Evolutionary conservation across 2,113 vertebrate genomes (phyloP), one percentile per base, ranked within the genome.

Genomic region (Muntiacus reevesi): DNA sequence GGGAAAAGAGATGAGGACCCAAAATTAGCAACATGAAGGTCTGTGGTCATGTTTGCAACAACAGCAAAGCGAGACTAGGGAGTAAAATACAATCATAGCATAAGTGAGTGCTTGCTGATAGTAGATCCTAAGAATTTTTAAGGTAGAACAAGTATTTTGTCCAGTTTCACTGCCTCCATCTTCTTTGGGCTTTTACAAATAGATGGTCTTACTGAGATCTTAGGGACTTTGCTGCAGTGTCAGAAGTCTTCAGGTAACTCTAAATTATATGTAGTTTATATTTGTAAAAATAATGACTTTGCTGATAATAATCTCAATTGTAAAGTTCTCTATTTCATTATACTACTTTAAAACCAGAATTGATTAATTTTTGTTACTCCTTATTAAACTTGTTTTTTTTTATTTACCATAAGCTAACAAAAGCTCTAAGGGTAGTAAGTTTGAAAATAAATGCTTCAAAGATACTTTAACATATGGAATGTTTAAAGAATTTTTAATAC

Each of bases 401-500:
- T 89, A 87, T 87, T 95, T 57, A 88, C 33, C n/a, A 43, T 89
- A 95, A 95, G 16, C 27, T 91, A 94, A 95, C 78, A 83, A 94
- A 96, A 97, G 4, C 30, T 74, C 79, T 64, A 83, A 76, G 52
- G 59, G 59, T 84, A 96, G 19, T 97, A 28, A 92, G 21, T 95
- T 96, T 92, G 2, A 97, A 97, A 92, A 96, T 87, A 79, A 14
- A 85, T 91, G 55, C 55, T 87, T 96, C 27, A 78, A 91, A 93
- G 43, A 47, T 86, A 76, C 4, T 67, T 60, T 85, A 79, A 91
- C 30, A 82, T 59, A 62, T n/a, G 36, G 10, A 94, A n/a, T 76
- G 96, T 79, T 36, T 47, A 67, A 91, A 67, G 59, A 67, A 74
- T 17, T 82, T 87, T 19, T 81, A 60, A 55, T 3, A 86, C 83